These are phyloP conservation scores for Aethes cnicana DNA, from an alignment of 2,888 invertebrate genomes.

Conservation along the genomic window DNA sequence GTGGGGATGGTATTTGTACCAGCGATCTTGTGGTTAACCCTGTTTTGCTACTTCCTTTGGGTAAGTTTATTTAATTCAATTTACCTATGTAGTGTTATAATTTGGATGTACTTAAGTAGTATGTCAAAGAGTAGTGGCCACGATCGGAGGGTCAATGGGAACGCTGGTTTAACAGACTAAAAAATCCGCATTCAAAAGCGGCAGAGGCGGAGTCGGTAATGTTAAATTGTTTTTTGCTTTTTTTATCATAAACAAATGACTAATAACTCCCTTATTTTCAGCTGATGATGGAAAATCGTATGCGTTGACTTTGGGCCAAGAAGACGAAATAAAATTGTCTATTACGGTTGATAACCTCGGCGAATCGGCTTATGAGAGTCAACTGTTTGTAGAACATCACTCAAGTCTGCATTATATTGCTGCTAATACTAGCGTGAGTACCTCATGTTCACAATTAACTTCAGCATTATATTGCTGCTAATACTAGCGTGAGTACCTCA, in stretches of 20 bases:
- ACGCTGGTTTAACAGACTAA: no score
- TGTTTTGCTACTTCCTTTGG: slow-evolving; percentile 81
- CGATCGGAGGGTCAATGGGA: no score
- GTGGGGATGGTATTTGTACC: slow-evolving; percentile 92
- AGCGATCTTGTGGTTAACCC: slow-evolving; percentile 89
- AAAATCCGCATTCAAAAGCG: no score
- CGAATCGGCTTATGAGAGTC: slow-evolving; percentile 95
- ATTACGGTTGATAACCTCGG: slow-evolving; percentile 89
- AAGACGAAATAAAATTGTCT: slow-evolving; percentile 89
- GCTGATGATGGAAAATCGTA: slow-evolving; percentile 71
- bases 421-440: slow-evolving; percentile 83
- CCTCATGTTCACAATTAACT: neutral
- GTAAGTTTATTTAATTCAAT: slow-evolving; percentile 55
- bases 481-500: slow-evolving; percentile 79
- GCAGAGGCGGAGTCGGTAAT: no score
- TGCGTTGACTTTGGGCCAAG: slow-evolving; percentile 85
- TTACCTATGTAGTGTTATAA: no score
- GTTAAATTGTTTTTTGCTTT: no score
- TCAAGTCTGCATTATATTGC: slow-evolving; percentile 90
- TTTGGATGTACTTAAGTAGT: no score
- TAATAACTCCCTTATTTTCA: slow-evolving; percentile 36
- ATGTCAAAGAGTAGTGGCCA: no score
- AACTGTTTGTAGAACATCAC: slow-evolving; percentile 90
- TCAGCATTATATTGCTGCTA: slow-evolving; percentile 82
- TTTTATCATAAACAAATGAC: no score